Percentiles rank a stretch among this genome's conserved stretches.
Evolutionary conservation across 30 jellyfish, hydroid and myxozoan genomes (phyloP).

Genomic region (Haliclystus octoradiatus): DNA sequence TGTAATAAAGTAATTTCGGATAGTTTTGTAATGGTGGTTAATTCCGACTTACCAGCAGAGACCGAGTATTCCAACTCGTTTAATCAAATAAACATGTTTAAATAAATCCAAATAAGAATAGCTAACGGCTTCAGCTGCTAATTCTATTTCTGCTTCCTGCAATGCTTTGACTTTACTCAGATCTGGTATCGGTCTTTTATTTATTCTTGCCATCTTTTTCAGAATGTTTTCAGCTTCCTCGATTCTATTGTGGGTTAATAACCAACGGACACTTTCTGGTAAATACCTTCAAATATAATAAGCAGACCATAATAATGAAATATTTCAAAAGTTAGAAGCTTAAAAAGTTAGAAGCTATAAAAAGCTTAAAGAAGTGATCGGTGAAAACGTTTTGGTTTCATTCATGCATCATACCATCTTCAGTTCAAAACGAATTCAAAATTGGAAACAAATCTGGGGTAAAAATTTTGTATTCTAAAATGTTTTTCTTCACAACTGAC

Average conservation of each 20-base stretch:
- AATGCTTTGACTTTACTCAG: neutral
- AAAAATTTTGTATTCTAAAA: too few relatives aligned
- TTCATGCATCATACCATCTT: too few relatives aligned
- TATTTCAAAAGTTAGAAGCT: too few relatives aligned
- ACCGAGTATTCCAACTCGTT: constrained; percentile 16
- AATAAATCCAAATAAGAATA: constrained; percentile 18
- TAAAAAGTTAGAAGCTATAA: too few relatives aligned
- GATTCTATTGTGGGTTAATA: constrained; percentile 22
- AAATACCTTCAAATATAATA: constrained; percentile 2
- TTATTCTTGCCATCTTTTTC: constrained; percentile 11
- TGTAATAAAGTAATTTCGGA: too few relatives aligned
- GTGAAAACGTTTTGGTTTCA: too few relatives aligned
- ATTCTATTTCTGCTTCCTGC: neutral
- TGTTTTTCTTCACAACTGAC: too few relatives aligned
- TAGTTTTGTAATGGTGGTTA: neutral
- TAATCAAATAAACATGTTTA: neutral
- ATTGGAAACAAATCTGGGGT: too few relatives aligned
- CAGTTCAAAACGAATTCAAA: too few relatives aligned
- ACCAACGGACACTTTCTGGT: constrained; percentile 60
- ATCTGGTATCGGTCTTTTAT: constrained; percentile 37
- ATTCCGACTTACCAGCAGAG: constrained; percentile 12
- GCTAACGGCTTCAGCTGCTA: neutral
- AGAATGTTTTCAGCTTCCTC: constrained; percentile 31
- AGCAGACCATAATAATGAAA: neutral
- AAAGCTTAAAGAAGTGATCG: neutral